phyloP scores from a whole-genome alignment of 2,888 invertebrate species.

The Caenorhabditis doughertyi region DNA sequence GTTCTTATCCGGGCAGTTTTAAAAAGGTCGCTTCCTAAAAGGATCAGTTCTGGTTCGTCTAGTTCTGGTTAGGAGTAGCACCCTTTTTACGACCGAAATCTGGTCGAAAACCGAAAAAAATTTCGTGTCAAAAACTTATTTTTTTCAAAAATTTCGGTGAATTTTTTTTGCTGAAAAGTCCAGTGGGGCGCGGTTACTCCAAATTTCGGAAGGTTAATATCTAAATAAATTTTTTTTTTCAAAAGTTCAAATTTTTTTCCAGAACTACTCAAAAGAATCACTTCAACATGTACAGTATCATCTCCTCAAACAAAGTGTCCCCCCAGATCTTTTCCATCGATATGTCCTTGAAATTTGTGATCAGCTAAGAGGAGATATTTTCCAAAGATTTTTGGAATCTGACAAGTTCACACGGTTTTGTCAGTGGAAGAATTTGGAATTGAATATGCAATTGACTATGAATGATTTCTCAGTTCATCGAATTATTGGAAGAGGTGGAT shows the following conservation, averaged over 20 bases:
- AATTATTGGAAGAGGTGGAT: constrained; percentile 98
- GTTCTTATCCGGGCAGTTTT: too few species aligned
- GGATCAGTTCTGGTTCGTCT: too few species aligned
- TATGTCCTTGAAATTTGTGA: constrained; percentile 99
- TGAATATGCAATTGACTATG: constrained; percentile 99
- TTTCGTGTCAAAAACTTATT: too few species aligned
- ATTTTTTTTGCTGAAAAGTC: too few species aligned
- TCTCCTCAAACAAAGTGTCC: constrained; percentile 97
- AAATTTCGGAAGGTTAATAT: too few species aligned
- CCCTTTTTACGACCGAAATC: too few species aligned
- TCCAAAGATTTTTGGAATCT: constrained; percentile 96
- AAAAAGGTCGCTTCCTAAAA: too few species aligned
- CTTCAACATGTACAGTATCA: constrained; percentile 98
- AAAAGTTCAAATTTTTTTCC: constrained; percentile 85
- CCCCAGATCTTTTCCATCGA: constrained; percentile 95
- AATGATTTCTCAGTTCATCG: constrained; percentile 99
- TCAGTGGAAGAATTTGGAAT: constrained; percentile 99
- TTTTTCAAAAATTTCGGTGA: too few species aligned
- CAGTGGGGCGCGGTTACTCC: too few species aligned
- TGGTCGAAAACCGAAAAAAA: too few species aligned
- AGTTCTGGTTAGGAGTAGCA: too few species aligned
- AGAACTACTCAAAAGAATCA: constrained; percentile 98
- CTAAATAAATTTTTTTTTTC: too few species aligned
- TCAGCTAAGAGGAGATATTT: constrained; percentile 96
- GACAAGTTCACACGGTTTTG: constrained; percentile 99